These are phyloP conservation scores for Euphydryas editha DNA, from an alignment of 2,888 invertebrate species.

Conservation along the genomic window DNA sequence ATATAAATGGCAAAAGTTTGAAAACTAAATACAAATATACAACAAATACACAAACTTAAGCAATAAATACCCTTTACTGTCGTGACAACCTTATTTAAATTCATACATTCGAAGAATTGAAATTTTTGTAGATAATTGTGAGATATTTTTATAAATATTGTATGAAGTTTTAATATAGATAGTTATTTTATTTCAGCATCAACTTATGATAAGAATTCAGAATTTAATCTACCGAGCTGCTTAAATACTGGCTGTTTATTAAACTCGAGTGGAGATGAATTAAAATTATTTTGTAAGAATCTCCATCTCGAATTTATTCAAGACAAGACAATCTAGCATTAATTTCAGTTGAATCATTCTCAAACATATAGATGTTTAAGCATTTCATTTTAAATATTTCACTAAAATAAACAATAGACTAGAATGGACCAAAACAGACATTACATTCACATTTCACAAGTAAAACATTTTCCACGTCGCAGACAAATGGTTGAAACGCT, in stretches of 20 bases:
- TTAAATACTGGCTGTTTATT: constrained; percentile 11
- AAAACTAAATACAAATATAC: too few species aligned
- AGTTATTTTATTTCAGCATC: neutral
- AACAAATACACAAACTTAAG: too few species aligned
- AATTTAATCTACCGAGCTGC: constrained; percentile 4
- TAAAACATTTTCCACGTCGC: constrained; percentile 11
- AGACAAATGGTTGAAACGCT: constrained; percentile 29
- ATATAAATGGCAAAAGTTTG: too few species aligned
- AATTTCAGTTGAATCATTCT: neutral
- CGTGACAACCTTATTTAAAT: too few species aligned
- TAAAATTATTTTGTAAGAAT: constrained; percentile 4
- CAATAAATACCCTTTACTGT: too few species aligned
- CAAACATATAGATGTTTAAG: neutral
- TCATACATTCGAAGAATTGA: too few species aligned
- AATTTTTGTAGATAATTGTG: too few species aligned
- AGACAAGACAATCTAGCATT: neutral
- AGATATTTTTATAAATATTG: neutral
- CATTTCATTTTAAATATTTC: neutral
- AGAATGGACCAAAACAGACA: constrained; percentile 1
- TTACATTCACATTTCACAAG: constrained; percentile 16
- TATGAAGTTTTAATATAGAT: neutral
- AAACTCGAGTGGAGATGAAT: constrained; percentile 1
- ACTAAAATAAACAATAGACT: constrained; percentile 2
- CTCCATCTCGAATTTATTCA: neutral
- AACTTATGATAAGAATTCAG: neutral